Evolutionary conservation across 2,113 vertebrate genomes (phyloP).

Genomic region (Hipposideros armiger): DNA sequence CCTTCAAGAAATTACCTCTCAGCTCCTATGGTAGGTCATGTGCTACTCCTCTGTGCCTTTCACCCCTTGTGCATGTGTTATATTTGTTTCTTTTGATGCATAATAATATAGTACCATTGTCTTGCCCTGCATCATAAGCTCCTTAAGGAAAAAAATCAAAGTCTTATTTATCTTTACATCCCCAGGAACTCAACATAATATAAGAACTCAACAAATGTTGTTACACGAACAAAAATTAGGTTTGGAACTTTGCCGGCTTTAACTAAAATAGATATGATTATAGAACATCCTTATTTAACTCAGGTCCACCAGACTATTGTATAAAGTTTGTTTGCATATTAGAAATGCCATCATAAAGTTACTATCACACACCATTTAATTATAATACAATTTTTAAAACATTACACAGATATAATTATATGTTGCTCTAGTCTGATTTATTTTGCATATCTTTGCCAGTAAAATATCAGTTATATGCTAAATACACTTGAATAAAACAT

Average conservation of each 20-base stretch:
- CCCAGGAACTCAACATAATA: neutral
- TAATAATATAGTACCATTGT: neutral
- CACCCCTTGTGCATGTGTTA: neutral
- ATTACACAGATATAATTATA: neutral
- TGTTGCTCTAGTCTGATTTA: neutral
- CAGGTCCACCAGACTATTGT: neutral
- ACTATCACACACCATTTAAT: neutral
- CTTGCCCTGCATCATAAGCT: neutral
- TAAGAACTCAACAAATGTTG: neutral
- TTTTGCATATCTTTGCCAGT: constrained; percentile 26
- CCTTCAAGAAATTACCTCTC: neutral
- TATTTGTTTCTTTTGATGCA: neutral
- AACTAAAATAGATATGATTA: neutral
- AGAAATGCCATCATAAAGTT: constrained; percentile 19
- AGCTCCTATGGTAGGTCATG: accelerated
- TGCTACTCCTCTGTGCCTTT: neutral
- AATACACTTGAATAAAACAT: constrained; percentile 34
- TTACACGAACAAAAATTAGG: neutral
- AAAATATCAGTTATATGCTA: neutral
- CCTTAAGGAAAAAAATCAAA: neutral
- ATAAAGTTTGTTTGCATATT: constrained; percentile 34
- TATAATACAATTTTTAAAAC: constrained; percentile 53
- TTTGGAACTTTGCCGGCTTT: neutral
- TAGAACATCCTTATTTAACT: constrained; percentile 15
- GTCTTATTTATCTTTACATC: neutral